These are phyloP conservation scores for Oreortyx pictus DNA, from an alignment of 2,797 vertebrate species.

Conservation along the genomic window DNA sequence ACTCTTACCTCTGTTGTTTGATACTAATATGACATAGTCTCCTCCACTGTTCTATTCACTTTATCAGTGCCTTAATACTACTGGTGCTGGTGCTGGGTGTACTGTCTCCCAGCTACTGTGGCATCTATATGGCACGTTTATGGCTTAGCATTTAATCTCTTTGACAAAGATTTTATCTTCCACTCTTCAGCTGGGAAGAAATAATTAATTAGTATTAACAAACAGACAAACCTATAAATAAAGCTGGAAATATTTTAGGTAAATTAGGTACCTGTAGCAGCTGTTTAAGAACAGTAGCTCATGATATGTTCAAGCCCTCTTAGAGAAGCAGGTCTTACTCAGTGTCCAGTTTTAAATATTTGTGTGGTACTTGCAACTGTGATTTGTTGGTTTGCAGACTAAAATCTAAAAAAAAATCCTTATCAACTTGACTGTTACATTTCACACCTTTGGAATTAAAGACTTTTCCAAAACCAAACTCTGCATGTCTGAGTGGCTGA, in stretches of 20 bases:
- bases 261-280: not conserved
- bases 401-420: not conserved
- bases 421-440: not conserved
- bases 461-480: not conserved
- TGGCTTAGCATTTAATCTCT: not conserved
- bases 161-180: not conserved
- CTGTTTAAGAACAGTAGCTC: not conserved
- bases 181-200: not conserved
- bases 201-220: not conserved
- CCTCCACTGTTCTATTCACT: too few species aligned
- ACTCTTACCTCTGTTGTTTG: not conserved
- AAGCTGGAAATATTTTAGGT: not conserved
- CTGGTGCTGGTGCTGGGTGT: too few species aligned
- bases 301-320: not conserved
- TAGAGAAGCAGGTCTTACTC: not conserved
- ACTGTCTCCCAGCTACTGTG: too few species aligned
- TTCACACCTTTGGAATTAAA: not conserved
- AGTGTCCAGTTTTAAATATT: not conserved
- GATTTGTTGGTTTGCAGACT: not conserved
- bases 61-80: too few species aligned
- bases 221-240: not conserved
- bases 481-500: not conserved
- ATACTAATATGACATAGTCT: not conserved
- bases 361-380: not conserved
- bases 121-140: too few species aligned